Conservation (phyloP, 2,888 invertebrate genomes). For the Athripsodes cinereus region DNA sequence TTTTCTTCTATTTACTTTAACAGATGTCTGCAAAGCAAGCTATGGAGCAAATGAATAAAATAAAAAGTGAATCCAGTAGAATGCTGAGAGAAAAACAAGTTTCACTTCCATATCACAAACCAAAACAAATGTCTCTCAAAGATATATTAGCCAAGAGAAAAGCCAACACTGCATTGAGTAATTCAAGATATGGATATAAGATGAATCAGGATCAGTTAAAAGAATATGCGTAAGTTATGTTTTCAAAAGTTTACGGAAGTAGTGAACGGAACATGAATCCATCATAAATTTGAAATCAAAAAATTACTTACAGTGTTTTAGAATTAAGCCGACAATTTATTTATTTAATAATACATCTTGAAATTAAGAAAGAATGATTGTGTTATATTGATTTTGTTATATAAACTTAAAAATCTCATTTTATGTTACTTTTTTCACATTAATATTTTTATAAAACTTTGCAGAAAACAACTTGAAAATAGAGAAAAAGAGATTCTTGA, state of each 20-base stretch:
- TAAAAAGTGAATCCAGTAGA: slow-evolving; percentile 79
- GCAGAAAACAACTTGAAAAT: slow-evolving; percentile 62
- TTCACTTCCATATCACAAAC: slow-evolving; percentile 79
- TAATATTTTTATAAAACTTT: too few relatives aligned
- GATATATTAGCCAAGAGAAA: slow-evolving; percentile 62
- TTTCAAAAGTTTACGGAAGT: too few relatives aligned
- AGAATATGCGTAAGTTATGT: slow-evolving; percentile 55
- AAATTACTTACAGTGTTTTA: too few relatives aligned
- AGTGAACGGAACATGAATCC: too few relatives aligned
- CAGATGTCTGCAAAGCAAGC: slow-evolving; percentile 64
- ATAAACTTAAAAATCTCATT: too few relatives aligned
- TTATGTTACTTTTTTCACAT: neutral
- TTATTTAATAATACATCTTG: too few relatives aligned
- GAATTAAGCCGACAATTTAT: too few relatives aligned
- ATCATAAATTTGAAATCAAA: too few relatives aligned
- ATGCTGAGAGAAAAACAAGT: slow-evolving; percentile 70
- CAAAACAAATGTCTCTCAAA: slow-evolving; percentile 69
- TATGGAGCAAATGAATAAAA: slow-evolving; percentile 63
- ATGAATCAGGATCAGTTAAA: slow-evolving; percentile 62
- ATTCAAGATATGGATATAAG: slow-evolving; percentile 49
- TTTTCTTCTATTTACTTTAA: too few relatives aligned
- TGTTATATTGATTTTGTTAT: too few relatives aligned
- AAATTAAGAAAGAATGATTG: too few relatives aligned
- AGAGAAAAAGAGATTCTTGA: slow-evolving; percentile 68
- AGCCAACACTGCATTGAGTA: slow-evolving; percentile 39